phyloP scores from a whole-genome alignment of 2,797 vertebrate genomes.

The Arrhamphus sclerolepis region DNA sequence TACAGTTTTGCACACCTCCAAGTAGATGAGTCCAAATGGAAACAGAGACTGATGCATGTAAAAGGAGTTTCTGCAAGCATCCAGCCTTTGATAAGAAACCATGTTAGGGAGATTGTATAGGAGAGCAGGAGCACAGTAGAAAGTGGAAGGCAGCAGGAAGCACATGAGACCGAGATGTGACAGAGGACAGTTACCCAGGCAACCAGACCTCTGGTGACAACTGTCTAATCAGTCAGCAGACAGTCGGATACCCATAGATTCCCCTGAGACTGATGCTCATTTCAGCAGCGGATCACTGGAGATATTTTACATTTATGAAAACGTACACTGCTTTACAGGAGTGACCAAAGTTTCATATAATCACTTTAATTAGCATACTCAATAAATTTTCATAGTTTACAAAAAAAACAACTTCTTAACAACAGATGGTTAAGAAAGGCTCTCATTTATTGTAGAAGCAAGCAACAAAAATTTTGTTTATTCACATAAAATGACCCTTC shows the following conservation, averaged over 20 bases:
- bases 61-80: slow-evolving; percentile 31
- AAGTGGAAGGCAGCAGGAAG: slow-evolving; percentile 57
- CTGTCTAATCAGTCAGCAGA: slow-evolving; percentile 68
- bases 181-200: slow-evolving; percentile 70
- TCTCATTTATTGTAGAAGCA: no score
- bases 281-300: slow-evolving; percentile 39
- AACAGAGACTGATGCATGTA: not conserved
- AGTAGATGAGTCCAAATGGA: not conserved
- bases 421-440: no score
- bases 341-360: slow-evolving; percentile 10
- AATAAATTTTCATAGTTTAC: no score
- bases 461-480: no score
- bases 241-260: slow-evolving; percentile 56
- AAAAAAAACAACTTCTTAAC: no score
- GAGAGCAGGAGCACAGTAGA: slow-evolving; percentile 35
- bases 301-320: slow-evolving; percentile 48
- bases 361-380: no score
- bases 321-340: slow-evolving; percentile 42
- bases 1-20: slow-evolving; percentile 7
- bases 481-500: no score
- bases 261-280: slow-evolving; percentile 49
- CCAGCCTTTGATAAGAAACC: slow-evolving; percentile 58
- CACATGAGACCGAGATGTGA: slow-evolving; percentile 55
- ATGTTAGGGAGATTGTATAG: slow-evolving; percentile 31
- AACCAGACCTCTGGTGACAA: slow-evolving; percentile 70